A percentile compares a stretch with the other conserved stretches of the same genome.
Conservation (phyloP, 2,888 invertebrate genomes). For the Platycnemis pennipes region DNA sequence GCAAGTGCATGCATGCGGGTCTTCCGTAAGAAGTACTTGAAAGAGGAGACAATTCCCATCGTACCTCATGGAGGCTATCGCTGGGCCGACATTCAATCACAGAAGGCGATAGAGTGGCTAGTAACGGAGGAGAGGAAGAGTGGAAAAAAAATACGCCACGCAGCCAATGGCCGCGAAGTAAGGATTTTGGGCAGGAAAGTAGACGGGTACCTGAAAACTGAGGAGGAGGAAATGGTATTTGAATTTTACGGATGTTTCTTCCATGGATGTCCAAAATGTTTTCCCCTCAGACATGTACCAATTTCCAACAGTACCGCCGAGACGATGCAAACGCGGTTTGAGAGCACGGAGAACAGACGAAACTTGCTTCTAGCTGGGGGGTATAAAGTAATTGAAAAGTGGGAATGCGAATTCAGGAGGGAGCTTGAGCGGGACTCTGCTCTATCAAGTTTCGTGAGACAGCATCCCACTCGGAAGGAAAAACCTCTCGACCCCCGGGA, state of each 20-base stretch:
- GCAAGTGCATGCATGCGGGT: conserved; percentile 69
- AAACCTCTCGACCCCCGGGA: neutral
- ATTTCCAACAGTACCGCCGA: neutral
- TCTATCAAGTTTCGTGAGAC: neutral
- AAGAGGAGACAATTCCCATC: conserved; percentile 60
- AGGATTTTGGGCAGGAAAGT: conserved; percentile 67
- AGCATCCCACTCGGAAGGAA: neutral
- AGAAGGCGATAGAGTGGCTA: conserved; percentile 56
- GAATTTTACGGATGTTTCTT: conserved; percentile 8
- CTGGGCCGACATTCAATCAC: conserved; percentile 47
- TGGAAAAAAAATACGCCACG: conserved; percentile 14
- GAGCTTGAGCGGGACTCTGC: neutral
- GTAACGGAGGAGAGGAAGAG: neutral
- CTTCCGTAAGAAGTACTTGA: conserved; percentile 60
- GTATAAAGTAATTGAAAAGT: neutral
- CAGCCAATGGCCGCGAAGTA: conserved; percentile 70
- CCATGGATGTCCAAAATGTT: neutral
- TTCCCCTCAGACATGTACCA: neutral
- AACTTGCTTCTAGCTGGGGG: conserved; percentile 57
- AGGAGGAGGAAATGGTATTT: neutral
- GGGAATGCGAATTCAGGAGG: neutral
- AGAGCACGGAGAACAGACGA: conserved; percentile 70
- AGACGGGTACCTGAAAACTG: neutral
- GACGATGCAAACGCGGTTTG: conserved; percentile 57
- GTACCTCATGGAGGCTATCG: conserved; percentile 70